A percentile compares a stretch with the other conserved stretches of the same genome.
phyloP scores from a whole-genome alignment of 1,140 invertebrate species.

The Frieseomelitta varia region DNA sequence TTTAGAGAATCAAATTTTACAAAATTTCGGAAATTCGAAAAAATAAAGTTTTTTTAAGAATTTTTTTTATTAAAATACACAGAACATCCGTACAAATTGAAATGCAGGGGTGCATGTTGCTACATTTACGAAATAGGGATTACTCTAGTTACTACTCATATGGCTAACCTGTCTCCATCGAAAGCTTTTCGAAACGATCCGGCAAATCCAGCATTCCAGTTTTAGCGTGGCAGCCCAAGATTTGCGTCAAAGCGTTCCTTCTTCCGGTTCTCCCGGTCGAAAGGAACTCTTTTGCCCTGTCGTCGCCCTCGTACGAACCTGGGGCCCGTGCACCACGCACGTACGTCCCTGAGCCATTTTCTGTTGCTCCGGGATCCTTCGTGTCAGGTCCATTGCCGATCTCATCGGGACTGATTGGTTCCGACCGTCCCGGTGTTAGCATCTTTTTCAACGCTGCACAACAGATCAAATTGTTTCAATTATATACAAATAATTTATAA shows the following conservation, averaged over 20 bases:
- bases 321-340: slow-evolving; percentile 53
- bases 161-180: slow-evolving; percentile 78
- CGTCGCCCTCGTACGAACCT: slow-evolving; percentile 69
- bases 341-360: slow-evolving; percentile 63
- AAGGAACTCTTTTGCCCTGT: slow-evolving; percentile 86
- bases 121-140: too few relatives aligned
- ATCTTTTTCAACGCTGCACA: slow-evolving; percentile 74
- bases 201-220: slow-evolving; percentile 88
- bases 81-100: too few relatives aligned
- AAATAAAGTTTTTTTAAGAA: too few relatives aligned
- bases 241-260: slow-evolving; percentile 90
- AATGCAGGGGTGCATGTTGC: too few relatives aligned
- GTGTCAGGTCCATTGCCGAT: slow-evolving; percentile 68
- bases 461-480: slow-evolving; percentile 3
- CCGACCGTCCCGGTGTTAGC: slow-evolving; percentile 75
- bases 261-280: slow-evolving; percentile 90
- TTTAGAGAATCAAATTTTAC: too few relatives aligned
- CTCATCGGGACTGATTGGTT: slow-evolving; percentile 77
- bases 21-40: too few relatives aligned
- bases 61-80: too few relatives aligned
- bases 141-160: not conserved
- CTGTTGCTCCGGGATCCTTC: slow-evolving; percentile 4
- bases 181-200: slow-evolving; percentile 85
- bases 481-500: too few relatives aligned
- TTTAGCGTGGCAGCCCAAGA: slow-evolving; percentile 85